Conservation (phyloP, 1,140 invertebrate genomes). For the Galendromus occidentalis region DNA sequence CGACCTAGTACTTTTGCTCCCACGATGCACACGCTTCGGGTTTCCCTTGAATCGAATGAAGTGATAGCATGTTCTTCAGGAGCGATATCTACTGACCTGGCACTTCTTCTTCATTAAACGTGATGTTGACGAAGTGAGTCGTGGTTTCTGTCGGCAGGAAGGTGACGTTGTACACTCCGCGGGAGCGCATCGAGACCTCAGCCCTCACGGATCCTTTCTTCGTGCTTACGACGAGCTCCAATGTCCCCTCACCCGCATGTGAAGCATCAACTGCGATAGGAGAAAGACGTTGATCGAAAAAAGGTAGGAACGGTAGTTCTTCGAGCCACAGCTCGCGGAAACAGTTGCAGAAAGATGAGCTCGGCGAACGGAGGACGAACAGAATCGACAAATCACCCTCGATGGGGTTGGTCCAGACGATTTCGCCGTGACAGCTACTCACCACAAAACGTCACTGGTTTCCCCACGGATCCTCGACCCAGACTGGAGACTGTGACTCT, state of each 20-base stretch:
- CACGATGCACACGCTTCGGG: too few relatives aligned
- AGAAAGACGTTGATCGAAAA: too few relatives aligned
- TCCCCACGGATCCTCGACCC: slow-evolving; percentile 30
- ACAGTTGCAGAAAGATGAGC: not conserved
- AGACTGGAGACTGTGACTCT: slow-evolving; percentile 58
- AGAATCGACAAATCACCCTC: too few relatives aligned
- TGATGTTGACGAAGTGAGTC: slow-evolving; percentile 82
- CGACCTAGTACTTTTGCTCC: too few relatives aligned
- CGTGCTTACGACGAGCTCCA: slow-evolving; percentile 81
- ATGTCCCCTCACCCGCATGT: slow-evolving; percentile 79
- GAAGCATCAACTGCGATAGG: slow-evolving; percentile 86
- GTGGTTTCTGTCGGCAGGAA: slow-evolving; percentile 76
- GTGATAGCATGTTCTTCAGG: too few relatives aligned
- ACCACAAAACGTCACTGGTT: slow-evolving; percentile 29
- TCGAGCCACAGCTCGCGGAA: not conserved
- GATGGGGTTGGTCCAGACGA: too few relatives aligned
- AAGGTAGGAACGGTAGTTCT: not conserved
- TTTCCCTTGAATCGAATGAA: too few relatives aligned
- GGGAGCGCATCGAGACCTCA: slow-evolving; percentile 59
- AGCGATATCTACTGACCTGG: slow-evolving; percentile 34
- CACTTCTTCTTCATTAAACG: slow-evolving; percentile 83
- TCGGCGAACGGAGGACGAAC: too few relatives aligned
- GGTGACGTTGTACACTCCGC: slow-evolving; percentile 84
- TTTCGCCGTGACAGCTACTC: slow-evolving; percentile 9
- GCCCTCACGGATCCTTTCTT: slow-evolving; percentile 43